phyloP scores from a whole-genome alignment of 2,113 vertebrate species.

The Oncorhynchus mykiss region DNA sequence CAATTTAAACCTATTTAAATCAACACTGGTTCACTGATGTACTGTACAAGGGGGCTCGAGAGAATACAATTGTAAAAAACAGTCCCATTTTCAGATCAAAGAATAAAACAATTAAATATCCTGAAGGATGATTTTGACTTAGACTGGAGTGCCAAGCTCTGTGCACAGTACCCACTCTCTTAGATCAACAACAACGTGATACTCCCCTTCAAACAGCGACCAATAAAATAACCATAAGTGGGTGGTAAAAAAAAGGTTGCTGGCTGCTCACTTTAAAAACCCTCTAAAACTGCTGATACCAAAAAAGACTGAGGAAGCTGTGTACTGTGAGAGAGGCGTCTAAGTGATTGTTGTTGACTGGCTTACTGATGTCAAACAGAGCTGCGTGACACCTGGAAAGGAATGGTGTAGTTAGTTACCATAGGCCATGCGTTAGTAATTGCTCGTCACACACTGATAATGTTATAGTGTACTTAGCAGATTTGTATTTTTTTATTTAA shows the following conservation, averaged over 20 bases:
- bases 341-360: background rate
- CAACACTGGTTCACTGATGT: too few species aligned
- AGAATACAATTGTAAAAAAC: too few species aligned
- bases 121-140: background rate
- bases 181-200: background rate
- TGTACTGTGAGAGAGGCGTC: background rate
- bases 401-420: background rate
- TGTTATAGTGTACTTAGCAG: too few species aligned
- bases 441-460: too few species aligned
- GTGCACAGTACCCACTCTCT: background rate
- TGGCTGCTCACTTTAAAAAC: background rate
- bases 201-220: background rate
- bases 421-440: background rate
- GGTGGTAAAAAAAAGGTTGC: background rate
- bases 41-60: too few species aligned
- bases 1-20: too few species aligned
- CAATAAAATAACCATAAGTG: background rate
- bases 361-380: background rate
- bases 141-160: background rate
- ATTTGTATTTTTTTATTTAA: too few species aligned
- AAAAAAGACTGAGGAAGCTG: background rate
- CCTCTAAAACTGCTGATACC: background rate
- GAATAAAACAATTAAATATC: too few species aligned
- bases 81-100: too few species aligned
- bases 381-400: too few species aligned